Conservation (phyloP, 1,140 invertebrate genomes). For the Heliothis subflexa region DNA sequence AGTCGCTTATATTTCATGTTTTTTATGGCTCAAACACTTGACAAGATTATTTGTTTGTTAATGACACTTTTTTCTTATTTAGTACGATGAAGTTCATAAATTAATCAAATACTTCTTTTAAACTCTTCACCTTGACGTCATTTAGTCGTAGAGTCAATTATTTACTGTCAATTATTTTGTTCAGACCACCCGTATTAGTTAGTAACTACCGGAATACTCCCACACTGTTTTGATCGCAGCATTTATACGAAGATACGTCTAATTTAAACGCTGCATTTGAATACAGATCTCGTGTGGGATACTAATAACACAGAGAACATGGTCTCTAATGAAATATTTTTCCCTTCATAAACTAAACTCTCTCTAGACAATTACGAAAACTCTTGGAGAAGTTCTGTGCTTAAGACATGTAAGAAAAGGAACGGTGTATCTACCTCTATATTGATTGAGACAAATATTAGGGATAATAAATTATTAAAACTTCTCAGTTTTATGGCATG, state of each 20-base stretch:
- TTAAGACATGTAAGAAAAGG: too few relatives aligned
- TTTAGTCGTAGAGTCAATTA: constrained; percentile 27
- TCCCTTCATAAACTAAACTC: constrained; percentile 1
- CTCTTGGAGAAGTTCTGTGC: too few relatives aligned
- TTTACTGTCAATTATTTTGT: constrained; percentile 31
- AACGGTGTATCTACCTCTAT: too few relatives aligned
- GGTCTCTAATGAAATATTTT: constrained; percentile 19
- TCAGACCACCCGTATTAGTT: constrained; percentile 36
- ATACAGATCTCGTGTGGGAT: constrained; percentile 26
- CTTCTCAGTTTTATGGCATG: too few relatives aligned
- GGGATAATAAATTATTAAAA: too few relatives aligned
- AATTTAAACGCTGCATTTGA: constrained; percentile 37
- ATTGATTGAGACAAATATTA: too few relatives aligned
- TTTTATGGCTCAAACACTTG: neutral
- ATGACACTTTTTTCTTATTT: constrained; percentile 32
- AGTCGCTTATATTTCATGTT: constrained; percentile 4
- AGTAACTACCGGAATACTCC: constrained; percentile 33
- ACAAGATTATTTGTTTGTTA: constrained; percentile 29
- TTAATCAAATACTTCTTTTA: constrained; percentile 31
- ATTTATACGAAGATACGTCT: constrained; percentile 40
- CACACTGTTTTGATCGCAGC: constrained; percentile 31
- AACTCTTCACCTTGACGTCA: constrained; percentile 31
- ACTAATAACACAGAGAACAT: constrained; percentile 33
- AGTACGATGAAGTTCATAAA: constrained; percentile 8
- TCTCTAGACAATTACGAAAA: neutral